phyloP scores from a whole-genome alignment of 2,113 vertebrate genomes.

The Malaclemys terrapin region DNA sequence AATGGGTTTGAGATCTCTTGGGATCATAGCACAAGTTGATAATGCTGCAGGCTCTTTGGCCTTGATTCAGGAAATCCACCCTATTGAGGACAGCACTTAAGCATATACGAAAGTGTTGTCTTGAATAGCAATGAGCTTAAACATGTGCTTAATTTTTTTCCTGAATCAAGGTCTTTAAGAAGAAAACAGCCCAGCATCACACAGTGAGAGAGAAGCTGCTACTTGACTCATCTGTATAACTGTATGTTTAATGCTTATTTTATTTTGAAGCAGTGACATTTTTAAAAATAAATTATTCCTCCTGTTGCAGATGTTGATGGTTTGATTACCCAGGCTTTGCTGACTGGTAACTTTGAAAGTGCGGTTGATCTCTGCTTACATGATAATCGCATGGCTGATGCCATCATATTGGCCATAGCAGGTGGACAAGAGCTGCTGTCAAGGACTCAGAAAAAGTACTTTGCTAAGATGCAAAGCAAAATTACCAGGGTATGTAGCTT shows the following conservation, averaged over 20 bases:
- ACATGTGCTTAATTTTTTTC: not conserved
- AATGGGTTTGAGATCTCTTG: not conserved
- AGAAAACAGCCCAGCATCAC: rapidly evolving
- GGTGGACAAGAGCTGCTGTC: conserved; percentile 92
- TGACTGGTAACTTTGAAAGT: conserved; percentile 92
- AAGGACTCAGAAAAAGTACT: conserved; percentile 94
- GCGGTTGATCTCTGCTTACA: conserved; percentile 95
- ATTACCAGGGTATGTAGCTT: conserved; percentile 89
- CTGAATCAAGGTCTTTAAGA: rapidly evolving
- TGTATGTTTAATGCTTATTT: not conserved
- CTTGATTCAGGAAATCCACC: not conserved
- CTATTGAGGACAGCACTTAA: not conserved
- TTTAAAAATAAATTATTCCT: conserved; percentile 11
- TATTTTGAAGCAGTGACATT: not conserved
- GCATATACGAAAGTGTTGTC: not conserved
- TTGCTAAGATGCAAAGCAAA: conserved; percentile 90
- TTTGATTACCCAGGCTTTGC: conserved; percentile 94
- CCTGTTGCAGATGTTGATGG: conserved; percentile 90
- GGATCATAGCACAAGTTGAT: not conserved
- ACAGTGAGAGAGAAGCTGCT: not conserved
- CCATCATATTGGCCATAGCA: conserved; percentile 94
- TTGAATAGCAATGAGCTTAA: not conserved
- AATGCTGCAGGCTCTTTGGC: not conserved
- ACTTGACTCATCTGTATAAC: not conserved
- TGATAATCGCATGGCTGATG: conserved; percentile 96